These are phyloP conservation scores for Paratilapia polleni DNA, from an alignment of 2,113 vertebrate genomes.

Conservation along the genomic window DNA sequence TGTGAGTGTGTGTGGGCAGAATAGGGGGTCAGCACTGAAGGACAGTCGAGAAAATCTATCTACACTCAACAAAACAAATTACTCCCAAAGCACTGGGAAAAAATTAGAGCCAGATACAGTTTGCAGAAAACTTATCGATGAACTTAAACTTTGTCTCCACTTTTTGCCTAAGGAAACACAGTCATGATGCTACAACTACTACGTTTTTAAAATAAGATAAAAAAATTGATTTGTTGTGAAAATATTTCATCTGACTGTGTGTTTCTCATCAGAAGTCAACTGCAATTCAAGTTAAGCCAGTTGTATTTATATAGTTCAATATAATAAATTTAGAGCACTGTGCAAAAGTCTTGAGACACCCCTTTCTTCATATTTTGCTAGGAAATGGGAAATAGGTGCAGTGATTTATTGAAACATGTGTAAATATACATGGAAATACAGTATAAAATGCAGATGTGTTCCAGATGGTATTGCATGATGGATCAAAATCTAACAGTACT, in stretches of 20 bases:
- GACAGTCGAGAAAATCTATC: constrained; percentile 62
- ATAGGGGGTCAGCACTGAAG: constrained; percentile 60
- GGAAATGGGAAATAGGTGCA: too few species aligned
- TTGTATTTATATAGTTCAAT: too few species aligned
- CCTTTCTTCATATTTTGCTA: neutral
- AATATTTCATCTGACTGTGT: neutral
- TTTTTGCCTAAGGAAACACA: neutral
- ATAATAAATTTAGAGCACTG: neutral
- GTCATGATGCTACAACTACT: neutral
- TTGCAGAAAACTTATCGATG: neutral
- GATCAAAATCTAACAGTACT: too few species aligned
- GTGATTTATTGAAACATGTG: too few species aligned
- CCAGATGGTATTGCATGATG: too few species aligned
- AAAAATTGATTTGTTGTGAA: neutral
- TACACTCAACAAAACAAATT: constrained; percentile 48
- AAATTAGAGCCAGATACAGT: neutral
- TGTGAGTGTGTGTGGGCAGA: constrained; percentile 23
- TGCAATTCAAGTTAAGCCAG: neutral
- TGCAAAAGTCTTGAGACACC: neutral
- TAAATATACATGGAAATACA: too few species aligned
- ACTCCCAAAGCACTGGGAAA: neutral
- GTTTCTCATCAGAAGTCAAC: neutral
- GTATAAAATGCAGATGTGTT: too few species aligned
- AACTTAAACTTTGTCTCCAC: neutral
- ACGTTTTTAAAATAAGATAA: neutral